Evolutionary conservation across 2,888 invertebrate species (phyloP), one percentile per base, ranked within the genome.

Genomic region (Thereva nobilitata): DNA sequence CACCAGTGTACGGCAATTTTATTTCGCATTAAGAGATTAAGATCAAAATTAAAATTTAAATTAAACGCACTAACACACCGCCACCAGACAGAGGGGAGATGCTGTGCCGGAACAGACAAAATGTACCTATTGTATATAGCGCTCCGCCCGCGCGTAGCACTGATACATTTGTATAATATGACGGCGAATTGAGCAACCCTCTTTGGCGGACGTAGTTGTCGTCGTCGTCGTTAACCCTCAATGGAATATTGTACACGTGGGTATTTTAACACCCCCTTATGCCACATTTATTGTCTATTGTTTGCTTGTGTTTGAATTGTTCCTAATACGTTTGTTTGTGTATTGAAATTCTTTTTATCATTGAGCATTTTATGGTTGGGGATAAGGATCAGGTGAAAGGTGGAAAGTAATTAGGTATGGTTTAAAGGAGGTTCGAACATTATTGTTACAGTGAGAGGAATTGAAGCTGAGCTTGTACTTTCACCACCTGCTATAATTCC

Each of bases 21-120:
- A 79, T 78, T 78, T 78, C 77, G 78, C 78, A 78, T 78, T 79
- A 78, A 78, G 79, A 78, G 78, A 78, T 78, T 78, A 78, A 79
- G 77, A 79, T 79, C 79, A 77, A 78, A 79, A 78, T 78, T 78
- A 78, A 78, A 78, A 79, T 78, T 79, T 79, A 78, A 79, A 78
- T 78, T 78, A 78, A 75, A 74, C 74, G 73, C 72, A 70, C 70
- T 59, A 68, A 67, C 55, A 67, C 67, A 64, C 10, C 38, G 45
- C 34, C 41, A 55, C 5, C n/a, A 34, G 10, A 53, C n/a, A 44
- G 37, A 41, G 44, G 35, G 37, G 12, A 45, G 42, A 44, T 52
- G 53, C 12, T n/a, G 23, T 23, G 23, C 23, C 23, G 23, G 23
- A 23, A 23, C 23, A 23, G 23, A 23, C 23, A 23, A 23, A 23